Evolutionary conservation across 2,797 vertebrate genomes (phyloP).

Genomic region (Eulemur coronatus): DNA sequence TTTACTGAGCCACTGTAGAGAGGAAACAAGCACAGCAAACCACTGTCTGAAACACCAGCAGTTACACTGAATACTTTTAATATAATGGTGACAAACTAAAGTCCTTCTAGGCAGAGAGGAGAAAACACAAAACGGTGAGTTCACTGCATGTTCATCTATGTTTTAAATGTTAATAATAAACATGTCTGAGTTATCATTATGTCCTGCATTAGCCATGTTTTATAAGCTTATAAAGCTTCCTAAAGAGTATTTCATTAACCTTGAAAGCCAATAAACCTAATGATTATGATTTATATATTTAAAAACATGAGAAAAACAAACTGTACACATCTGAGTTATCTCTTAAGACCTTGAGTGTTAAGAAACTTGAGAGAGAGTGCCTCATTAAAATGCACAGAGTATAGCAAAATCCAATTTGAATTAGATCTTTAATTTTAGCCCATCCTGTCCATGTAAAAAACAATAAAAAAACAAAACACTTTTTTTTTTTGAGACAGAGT

Average conservation of each 20-base stretch:
- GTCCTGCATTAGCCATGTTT: neutral
- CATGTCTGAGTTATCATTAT: slow-evolving; percentile 5
- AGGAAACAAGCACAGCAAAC: slow-evolving; percentile 11
- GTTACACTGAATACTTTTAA: slow-evolving; percentile 1
- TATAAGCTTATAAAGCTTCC: slow-evolving; percentile 36
- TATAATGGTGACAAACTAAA: slow-evolving; percentile 22
- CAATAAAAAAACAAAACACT: neutral
- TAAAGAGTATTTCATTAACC: slow-evolving; percentile 56
- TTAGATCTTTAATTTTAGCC: slow-evolving; percentile 21
- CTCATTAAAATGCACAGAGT: slow-evolving; percentile 16
- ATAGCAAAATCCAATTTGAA: slow-evolving; percentile 24
- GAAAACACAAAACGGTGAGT: slow-evolving; percentile 6
- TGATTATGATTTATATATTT: slow-evolving; percentile 37
- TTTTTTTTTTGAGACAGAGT: neutral
- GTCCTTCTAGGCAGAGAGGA: neutral
- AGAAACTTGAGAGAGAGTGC: neutral
- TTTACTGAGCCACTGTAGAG: slow-evolving; percentile 35
- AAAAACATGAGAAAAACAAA: neutral
- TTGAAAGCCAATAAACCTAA: slow-evolving; percentile 53
- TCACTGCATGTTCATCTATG: slow-evolving; percentile 26
- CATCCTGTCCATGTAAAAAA: neutral
- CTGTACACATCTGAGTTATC: neutral
- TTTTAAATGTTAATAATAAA: slow-evolving; percentile 58
- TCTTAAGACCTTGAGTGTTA: neutral
- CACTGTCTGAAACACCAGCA: slow-evolving; percentile 20